Conservation (phyloP, 2,888 invertebrate genomes). For the Disparrhopalites patrizii region DNA sequence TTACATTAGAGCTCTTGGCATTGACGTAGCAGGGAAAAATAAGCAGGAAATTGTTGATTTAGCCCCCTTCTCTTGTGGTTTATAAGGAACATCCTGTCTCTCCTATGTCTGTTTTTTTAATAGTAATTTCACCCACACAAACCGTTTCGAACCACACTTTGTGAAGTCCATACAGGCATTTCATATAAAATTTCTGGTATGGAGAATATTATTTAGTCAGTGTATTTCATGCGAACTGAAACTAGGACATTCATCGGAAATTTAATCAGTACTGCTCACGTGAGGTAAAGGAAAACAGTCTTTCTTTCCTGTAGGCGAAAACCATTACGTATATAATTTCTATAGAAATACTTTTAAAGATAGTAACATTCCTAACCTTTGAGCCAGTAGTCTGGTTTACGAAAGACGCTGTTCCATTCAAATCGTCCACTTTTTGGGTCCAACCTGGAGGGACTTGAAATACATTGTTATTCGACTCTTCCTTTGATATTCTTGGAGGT, state of each 20-base stretch:
- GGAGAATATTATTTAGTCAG: too few species aligned
- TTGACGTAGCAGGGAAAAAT: neutral
- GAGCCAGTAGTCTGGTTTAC: slow-evolving; percentile 55
- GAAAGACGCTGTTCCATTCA: slow-evolving; percentile 54
- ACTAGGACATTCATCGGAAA: too few species aligned
- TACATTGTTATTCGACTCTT: slow-evolving; percentile 27
- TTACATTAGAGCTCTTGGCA: too few species aligned
- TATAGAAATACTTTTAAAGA: too few species aligned
- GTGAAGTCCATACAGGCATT: neutral
- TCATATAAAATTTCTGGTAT: neutral
- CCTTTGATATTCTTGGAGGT: slow-evolving; percentile 41
- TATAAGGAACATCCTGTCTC: neutral
- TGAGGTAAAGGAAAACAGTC: too few species aligned
- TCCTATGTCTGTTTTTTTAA: too few species aligned
- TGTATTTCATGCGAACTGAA: too few species aligned
- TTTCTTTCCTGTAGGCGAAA: too few species aligned
- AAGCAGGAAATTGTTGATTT: neutral
- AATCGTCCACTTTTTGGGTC: slow-evolving; percentile 53
- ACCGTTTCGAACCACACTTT: neutral
- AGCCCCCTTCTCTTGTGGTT: neutral
- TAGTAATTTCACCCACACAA: neutral
- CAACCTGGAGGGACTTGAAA: slow-evolving; percentile 54
- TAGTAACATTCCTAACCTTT: too few species aligned
- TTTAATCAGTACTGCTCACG: too few species aligned
- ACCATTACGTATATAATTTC: too few species aligned